A percentile compares a stretch with the other conserved stretches of the same genome.
These are phyloP conservation scores for Bombus vancouverensis DNA, from an alignment of 1,140 invertebrate genomes.

Conservation along the genomic window DNA sequence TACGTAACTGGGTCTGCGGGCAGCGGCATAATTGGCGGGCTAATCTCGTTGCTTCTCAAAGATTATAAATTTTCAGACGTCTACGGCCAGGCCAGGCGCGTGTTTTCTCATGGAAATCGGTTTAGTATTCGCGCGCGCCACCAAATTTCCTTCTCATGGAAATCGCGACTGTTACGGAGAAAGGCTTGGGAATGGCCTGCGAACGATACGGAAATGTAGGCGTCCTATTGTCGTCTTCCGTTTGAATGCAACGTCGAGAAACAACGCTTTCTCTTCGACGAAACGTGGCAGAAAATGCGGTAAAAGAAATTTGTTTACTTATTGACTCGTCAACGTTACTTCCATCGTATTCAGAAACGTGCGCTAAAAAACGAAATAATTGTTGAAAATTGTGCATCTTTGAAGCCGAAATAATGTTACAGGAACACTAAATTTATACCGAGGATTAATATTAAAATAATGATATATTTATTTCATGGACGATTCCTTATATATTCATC, in stretches of 20 bases:
- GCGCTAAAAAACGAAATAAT: too few relatives aligned
- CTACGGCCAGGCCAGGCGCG: background rate
- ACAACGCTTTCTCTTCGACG: background rate
- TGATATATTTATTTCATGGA: too few relatives aligned
- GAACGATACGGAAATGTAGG: background rate
- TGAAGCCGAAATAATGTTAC: too few relatives aligned
- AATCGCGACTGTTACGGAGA: conserved; percentile 10
- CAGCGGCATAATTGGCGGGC: conserved; percentile 34
- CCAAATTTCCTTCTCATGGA: conserved; percentile 27
- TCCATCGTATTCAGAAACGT: too few relatives aligned
- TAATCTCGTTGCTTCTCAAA: conserved; percentile 43
- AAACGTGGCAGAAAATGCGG: background rate
- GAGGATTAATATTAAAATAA: too few relatives aligned
- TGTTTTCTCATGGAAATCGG: conserved; percentile 51
- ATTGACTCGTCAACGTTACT: too few relatives aligned
- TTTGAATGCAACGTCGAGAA: background rate
- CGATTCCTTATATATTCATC: too few relatives aligned
- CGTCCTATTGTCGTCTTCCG: background rate
- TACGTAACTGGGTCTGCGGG: conserved; percentile 15
- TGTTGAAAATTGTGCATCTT: too few relatives aligned
- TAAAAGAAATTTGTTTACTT: background rate
- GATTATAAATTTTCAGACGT: conserved; percentile 44
- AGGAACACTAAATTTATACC: too few relatives aligned
- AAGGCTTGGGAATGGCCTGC: background rate
- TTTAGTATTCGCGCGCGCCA: background rate